These are phyloP conservation scores for Neodiprion virginianus DNA, from an alignment of 1,140 invertebrate genomes.

Conservation along the genomic window DNA sequence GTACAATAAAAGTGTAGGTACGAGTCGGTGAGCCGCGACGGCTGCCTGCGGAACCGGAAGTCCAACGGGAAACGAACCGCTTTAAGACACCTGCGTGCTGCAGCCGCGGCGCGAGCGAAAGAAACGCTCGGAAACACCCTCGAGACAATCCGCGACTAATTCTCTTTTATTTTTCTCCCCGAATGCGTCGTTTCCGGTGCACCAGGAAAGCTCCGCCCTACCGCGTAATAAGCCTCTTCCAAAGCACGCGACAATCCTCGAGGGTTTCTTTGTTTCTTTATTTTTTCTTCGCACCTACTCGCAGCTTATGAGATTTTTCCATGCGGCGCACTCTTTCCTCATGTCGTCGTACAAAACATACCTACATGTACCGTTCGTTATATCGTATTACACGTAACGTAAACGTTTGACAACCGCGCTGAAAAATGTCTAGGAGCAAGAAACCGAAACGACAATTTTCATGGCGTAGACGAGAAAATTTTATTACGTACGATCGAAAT, in stretches of 20 bases:
- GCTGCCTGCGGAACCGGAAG: too few species aligned
- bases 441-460: too few species aligned
- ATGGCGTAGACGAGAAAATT: too few species aligned
- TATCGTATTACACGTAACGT: background rate
- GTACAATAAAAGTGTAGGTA: too few species aligned
- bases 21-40: too few species aligned
- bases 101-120: background rate
- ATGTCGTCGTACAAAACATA: background rate
- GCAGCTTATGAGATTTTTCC: background rate
- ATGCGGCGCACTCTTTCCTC: too few species aligned
- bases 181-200: background rate
- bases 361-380: background rate
- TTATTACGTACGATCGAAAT: too few species aligned
- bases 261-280: background rate
- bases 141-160: background rate
- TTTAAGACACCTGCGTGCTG: too few species aligned
- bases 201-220: background rate
- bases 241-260: background rate
- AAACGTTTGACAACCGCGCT: background rate
- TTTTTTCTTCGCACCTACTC: background rate
- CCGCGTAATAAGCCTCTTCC: background rate
- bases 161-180: background rate
- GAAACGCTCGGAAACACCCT: background rate
- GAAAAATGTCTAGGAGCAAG: too few species aligned
- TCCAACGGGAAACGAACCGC: too few species aligned